Conservation (phyloP, 1,140 invertebrate genomes). For the Nebria ingens region DNA sequence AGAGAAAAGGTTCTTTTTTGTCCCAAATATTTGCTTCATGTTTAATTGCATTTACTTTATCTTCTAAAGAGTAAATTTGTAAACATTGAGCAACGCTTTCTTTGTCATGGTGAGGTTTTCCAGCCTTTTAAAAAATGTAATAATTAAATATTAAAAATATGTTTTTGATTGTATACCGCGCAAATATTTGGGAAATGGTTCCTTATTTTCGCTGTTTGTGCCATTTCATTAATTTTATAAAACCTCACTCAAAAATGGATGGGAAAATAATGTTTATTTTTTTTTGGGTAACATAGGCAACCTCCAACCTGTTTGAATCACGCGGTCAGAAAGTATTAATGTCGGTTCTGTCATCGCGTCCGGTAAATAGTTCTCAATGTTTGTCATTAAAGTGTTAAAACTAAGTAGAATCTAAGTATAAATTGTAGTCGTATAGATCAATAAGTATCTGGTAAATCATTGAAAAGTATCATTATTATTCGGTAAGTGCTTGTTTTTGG, state of each 20-base stretch:
- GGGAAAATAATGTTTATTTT: no score
- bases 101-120: conserved; percentile 31
- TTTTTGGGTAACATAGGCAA: no score
- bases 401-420: background rate
- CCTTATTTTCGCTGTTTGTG: conserved; percentile 21
- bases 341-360: background rate
- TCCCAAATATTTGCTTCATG: conserved; percentile 34
- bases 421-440: no score
- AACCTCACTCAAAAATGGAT: no score
- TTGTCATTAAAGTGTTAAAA: background rate
- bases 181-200: conserved; percentile 24
- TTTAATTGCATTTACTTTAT: conserved; percentile 37
- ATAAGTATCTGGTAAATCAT: no score
- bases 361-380: conserved; percentile 3
- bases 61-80: conserved; percentile 36
- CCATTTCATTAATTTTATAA: no score
- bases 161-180: conserved; percentile 17
- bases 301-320: conserved; percentile 1
- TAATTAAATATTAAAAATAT: conserved; percentile 9
- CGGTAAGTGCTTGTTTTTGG: background rate
- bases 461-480: background rate
- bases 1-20: conserved; percentile 21
- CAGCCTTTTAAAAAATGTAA: no score
- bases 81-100: conserved; percentile 31
- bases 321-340: background rate